Base-by-base conservation (phyloP, 1,140 invertebrate species). In the Micrasema longulum region DNA sequence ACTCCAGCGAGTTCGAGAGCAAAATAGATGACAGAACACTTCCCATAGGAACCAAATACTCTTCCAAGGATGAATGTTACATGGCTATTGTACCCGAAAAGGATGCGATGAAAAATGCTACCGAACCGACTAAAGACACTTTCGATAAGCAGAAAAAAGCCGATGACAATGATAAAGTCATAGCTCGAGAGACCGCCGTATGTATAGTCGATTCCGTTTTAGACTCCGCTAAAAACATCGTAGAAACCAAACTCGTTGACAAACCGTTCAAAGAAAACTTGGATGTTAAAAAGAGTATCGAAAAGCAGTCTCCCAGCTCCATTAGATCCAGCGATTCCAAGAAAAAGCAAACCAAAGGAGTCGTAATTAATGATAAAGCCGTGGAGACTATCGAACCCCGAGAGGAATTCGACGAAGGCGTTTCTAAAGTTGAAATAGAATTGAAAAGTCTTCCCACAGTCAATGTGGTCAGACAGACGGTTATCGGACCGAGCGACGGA, bases 161-260 rank as follows among this genome's bases (percentile, higher is more conserved):
- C 41, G 45, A 65, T n/a, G 22, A 47, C 7, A 48, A 65, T 36
- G 63, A 10, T 50, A 20, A 38, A 1, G 53, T 67, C 9, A 62
- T 70, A n/a, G 57, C 57, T 18, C 66, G 71, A 11, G 74, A 76
- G 23, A 72, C 74, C 22, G 74, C 74, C 23, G 74, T 72, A 31
- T 72, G 66, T 50, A 66, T 76, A 11, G 65, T 76, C 36, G 74
- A 76, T 67, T 72, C 70, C 4, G 67, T 76, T 62, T 53, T 76
- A 10, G 75, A 77, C 38, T 77, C 77, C 6, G 72, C 75, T 73
- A 18, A 73, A 73, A 63, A 71, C 72, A 63, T 77, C 60, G 64
- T 75, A n/a, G 18, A 52, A 22, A 41, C 66, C 16, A 31, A 74
- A 68, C 47, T 72, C 0, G n/a, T 72, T 18, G 47, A 74, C 9